These are phyloP conservation scores for Brachionus koreanus DNA, from an alignment of 1,140 invertebrate genomes.

Conservation along the genomic window DNA sequence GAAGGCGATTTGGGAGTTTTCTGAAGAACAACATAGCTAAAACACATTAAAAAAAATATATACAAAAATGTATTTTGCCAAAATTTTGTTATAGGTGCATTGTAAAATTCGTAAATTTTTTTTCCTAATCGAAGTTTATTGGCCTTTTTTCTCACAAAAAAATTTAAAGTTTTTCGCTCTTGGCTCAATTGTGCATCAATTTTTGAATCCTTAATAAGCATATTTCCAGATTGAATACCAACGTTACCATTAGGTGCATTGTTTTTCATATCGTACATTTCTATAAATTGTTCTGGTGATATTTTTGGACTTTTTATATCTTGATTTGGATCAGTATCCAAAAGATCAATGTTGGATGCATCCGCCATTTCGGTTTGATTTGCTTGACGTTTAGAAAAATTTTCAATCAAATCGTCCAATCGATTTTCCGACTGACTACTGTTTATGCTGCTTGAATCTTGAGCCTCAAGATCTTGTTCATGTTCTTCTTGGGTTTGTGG, in stretches of 20 bases:
- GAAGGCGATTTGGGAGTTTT: conserved; percentile 71
- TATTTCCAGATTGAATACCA: neutral
- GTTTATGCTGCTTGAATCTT: conserved; percentile 1
- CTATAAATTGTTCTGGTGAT: conserved; percentile 31
- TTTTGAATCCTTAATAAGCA: neutral
- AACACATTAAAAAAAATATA: conserved; percentile 81
- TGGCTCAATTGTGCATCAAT: neutral
- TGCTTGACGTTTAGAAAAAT: neutral
- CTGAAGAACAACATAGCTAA: conserved; percentile 85
- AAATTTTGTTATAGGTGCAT: conserved; percentile 94
- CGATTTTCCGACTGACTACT: neutral
- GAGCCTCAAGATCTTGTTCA: conserved; percentile 49
- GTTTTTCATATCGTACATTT: conserved; percentile 31
- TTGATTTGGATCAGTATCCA: neutral
- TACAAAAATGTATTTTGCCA: conserved; percentile 93
- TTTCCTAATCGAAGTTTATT: conserved; percentile 69
- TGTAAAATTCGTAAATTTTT: conserved; percentile 93
- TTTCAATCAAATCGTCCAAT: neutral
- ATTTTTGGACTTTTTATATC: neutral
- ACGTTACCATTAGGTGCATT: neutral
- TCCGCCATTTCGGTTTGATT: neutral
- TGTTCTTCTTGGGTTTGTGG: conserved; percentile 90
- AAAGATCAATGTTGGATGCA: neutral
- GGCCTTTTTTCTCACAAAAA: conserved; percentile 12
- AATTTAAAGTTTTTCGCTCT: conserved; percentile 39